Base-by-base conservation (phyloP, 1,140 invertebrate genomes). In the Drosophila nikananu region DNA sequence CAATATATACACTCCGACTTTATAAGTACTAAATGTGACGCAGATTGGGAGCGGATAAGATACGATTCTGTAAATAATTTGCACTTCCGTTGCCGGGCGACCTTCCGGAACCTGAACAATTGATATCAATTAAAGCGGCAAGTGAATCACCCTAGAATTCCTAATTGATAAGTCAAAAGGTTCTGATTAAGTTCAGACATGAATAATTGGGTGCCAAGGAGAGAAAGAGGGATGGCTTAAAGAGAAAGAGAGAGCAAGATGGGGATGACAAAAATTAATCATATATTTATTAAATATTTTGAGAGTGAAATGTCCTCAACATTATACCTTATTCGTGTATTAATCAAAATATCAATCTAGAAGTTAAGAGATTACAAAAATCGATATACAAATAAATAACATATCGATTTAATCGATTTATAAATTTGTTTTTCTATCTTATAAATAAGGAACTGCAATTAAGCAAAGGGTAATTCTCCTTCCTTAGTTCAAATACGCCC, bases 131-230 rank as follows among this genome's bases (percentile, higher is more conserved):
- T 65, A 46, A 51, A 35, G 55, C 13, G 35, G 41, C 30, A 54
- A 77, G 66, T 86, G 80, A 86, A 59, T 86, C 83, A 86, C 70
- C 64, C 65, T 77, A 62, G 52, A 87, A 87, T 62, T 77, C 58
- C 55, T 78, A 77, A 78, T 78, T 78, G 76, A 83, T 80, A 86
- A 83, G 71, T 83, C 80, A 86, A 89, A 87, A 78, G 77, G 74
- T 83, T 80, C 44, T 60, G 67, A 83, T 81, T 77, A 74, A 84
- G 57, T 52, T 46, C 21, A 63, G 62, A 41, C 55, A 78, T 73
- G 51, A 83, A 41, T 70, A 42, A 49, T 59, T 48, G 49, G 59
- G 23, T 19, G 48, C 39, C 37, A 48, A 5, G 37, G 15, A 65
- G 37, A 39, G 15, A n/a, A n/a, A 52, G 41, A 37, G 17, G 17